These are phyloP conservation scores for Pavo muticus DNA, from an alignment of 2,113 vertebrate genomes.

Conservation along the genomic window DNA sequence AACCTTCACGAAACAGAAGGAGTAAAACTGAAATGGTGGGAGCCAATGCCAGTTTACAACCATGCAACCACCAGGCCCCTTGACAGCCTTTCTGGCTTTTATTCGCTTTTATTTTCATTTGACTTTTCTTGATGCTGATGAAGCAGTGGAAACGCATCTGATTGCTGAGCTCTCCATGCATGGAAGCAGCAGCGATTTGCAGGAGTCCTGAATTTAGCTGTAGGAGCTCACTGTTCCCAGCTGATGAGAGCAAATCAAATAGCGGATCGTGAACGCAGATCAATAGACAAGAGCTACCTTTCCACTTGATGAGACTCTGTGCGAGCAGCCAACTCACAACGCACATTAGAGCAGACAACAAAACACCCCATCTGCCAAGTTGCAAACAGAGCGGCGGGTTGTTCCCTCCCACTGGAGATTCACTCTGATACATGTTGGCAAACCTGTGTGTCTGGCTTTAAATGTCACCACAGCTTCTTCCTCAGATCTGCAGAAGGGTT, in stretches of 20 bases:
- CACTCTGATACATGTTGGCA: neutral
- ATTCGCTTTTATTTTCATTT: neutral
- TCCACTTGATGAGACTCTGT: neutral
- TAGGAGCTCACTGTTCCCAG: neutral
- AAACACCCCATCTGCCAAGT: conserved; percentile 10
- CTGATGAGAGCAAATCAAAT: neutral
- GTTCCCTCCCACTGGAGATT: neutral
- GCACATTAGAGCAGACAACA: neutral
- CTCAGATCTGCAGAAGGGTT: neutral
- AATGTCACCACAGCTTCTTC: neutral
- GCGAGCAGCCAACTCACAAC: neutral
- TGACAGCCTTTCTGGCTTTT: neutral
- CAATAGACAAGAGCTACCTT: neutral
- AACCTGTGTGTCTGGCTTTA: neutral
- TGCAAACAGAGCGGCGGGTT: neutral
- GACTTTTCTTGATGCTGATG: neutral
- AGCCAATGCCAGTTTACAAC: neutral
- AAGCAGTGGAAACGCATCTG: neutral
- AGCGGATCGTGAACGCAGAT: neutral
- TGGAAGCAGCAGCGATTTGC: neutral
- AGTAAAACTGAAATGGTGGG: neutral
- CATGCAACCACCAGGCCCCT: accelerated
- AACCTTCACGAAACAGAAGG: neutral
- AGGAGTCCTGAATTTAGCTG: neutral
- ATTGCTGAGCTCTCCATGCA: neutral